These are phyloP conservation scores for Xylota segnis DNA, from an alignment of 2,888 invertebrate genomes.

Conservation along the genomic window DNA sequence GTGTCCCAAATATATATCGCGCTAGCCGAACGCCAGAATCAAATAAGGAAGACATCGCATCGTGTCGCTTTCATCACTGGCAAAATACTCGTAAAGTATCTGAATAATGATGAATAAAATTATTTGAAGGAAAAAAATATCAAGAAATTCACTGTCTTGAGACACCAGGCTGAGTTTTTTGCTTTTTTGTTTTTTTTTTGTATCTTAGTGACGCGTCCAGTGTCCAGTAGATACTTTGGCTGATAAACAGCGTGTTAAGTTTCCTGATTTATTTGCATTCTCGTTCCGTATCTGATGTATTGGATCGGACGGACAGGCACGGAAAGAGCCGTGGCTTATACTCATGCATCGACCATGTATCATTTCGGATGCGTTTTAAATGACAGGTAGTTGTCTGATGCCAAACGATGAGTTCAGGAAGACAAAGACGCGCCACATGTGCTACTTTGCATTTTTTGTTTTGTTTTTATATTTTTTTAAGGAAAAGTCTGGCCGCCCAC, in stretches of 20 bases:
- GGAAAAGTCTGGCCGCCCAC: conserved; percentile 46
- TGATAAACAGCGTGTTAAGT: conserved; percentile 56
- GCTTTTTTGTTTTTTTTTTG: conserved; percentile 18
- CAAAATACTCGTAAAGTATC: conserved; percentile 38
- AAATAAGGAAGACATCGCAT: conserved; percentile 45
- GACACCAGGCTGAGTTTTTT: conserved; percentile 3
- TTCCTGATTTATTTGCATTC: conserved; percentile 77
- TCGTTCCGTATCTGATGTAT: conserved; percentile 58
- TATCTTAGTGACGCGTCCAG: conserved; percentile 52
- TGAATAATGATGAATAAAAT: conserved; percentile 49
- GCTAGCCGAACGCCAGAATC: conserved; percentile 15
- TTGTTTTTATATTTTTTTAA: not conserved
- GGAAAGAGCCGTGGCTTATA: not conserved
- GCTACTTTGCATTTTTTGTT: conserved; percentile 67
- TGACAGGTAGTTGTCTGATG: conserved; percentile 42
- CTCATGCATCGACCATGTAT: conserved; percentile 15
- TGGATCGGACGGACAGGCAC: conserved; percentile 33
- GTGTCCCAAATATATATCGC: conserved; percentile 41
- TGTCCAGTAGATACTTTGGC: conserved; percentile 53
- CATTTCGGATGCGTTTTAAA: conserved; percentile 64
- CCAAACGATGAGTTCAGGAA: conserved; percentile 42
- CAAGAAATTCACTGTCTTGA: not conserved
- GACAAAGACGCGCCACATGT: conserved; percentile 58
- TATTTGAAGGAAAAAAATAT: conserved; percentile 28
- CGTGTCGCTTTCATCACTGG: conserved; percentile 40